Base-by-base conservation (phyloP, 2,113 vertebrate species). In the Bubo blakistoni region DNA sequence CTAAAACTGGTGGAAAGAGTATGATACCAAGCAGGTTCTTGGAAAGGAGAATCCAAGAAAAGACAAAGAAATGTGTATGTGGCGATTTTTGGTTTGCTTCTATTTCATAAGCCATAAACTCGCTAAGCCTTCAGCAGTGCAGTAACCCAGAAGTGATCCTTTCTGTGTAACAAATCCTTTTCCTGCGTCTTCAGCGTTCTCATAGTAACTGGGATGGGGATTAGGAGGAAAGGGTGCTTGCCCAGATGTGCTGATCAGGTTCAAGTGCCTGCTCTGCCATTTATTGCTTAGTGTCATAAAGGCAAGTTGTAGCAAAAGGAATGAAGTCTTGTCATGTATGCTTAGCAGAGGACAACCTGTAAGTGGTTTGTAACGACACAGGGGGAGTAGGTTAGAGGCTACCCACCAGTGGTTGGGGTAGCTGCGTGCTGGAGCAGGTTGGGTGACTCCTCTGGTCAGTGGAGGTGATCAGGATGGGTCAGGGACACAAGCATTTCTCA, bases 391-490 rank as follows among this genome's bases (percentile, higher is more conserved):
- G 27, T 7, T 42, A 11, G 26, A n/a, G 40, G 30, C 26, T 29
- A 2, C 16, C 6, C 1, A 6, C 9, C 0, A 3, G 29, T 0
- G 1, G 11, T 7, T 1, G 3, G 24, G 21, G 22, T 27, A 24
- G 22, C 30, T n/a, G 8, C 2, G 4, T 51, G 42, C 11, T 5
- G 67, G 20, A 51, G 54, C 27, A 27, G 24, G 6, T 24, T 36
- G 32, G 7, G 16, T 32, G 61, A 20, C 21, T 32, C 69, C 32
- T 34, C 26, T 4, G 8, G 49, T 11, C 42, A 7, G 4, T 10
- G 19, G 24, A 55, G 13, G 52, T 16, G 54, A 0, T 25, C 25
- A 34, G 61, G 71, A 46, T 16, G 26, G 34, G 21, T 26, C 24
- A 16, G n/a, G 0, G 16, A 51, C 30, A 38, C 38, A 38, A 18